Evolutionary conservation across 1,140 invertebrate species (phyloP), one percentile per base, ranked within the genome.

Genomic region (Polyergus mexicanus): DNA sequence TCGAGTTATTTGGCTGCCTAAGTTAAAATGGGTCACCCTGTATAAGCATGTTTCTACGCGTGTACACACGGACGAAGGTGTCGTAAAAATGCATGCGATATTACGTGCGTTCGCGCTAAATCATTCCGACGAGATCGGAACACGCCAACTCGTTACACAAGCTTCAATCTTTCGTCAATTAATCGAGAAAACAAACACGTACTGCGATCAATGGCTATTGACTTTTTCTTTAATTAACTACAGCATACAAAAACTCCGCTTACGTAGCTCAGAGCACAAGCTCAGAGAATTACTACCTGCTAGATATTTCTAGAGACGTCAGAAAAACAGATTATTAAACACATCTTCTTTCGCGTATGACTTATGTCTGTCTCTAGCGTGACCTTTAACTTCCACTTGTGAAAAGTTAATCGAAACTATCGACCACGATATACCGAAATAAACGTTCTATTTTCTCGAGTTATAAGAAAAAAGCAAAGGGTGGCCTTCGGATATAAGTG

Each of bases 131-230:
- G 32, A n/a, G 19, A 35, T 5, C 22, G 13, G 11, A 56, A 11
- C 72, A 44, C 7, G 47, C 25, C n/a, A 11, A 11, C 38, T 19
- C n/a, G 32, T 16, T 38, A n/a, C 13, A 16, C 44, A 19, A n/a
- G 28, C 47, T 76, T 47, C 56, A 22, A 41, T 3, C 47, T 56
- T 63, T 71, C 13, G 65, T 66, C 76, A 86, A 88, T 89, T 89
- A 86, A 83, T n/a, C 35, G 63, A 32, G 71, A 76, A 88, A 75
- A 28, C 84, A n/a, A 58, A 11, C 77, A 19, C 19, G 13, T 44
- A 7, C 16, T 8, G 38, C 41, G 41, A 25, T 58, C 22, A 22
- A 80, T 80, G 44, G 28, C 63, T 60, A 25, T 35, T 22, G 22
- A 22, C 56, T 51, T 16, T 77, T 77, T 65, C 32, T 77, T 66